Conservation (phyloP, 2,113 vertebrate species). For the Bubo bubo region DNA sequence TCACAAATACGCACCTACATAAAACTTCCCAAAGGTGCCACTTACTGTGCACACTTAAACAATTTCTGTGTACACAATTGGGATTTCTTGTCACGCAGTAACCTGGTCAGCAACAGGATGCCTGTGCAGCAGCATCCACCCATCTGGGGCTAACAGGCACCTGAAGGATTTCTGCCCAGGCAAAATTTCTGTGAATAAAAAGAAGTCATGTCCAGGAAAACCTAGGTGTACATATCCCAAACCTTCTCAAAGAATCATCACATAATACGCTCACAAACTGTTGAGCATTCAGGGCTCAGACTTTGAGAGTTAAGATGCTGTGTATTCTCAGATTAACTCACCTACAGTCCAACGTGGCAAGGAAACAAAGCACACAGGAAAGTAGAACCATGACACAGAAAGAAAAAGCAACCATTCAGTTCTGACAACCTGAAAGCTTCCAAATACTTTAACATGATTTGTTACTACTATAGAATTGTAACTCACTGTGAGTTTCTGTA, state of each 20-base stretch:
- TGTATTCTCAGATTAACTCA: not conserved
- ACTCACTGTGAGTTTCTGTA: not conserved
- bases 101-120: not conserved
- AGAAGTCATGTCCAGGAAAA: not conserved
- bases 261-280: not conserved
- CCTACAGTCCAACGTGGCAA: not conserved
- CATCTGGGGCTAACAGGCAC: not conserved
- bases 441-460: not conserved
- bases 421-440: not conserved
- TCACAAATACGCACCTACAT: not conserved
- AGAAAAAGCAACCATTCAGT: not conserved
- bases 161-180: not conserved
- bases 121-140: not conserved
- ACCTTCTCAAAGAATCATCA: not conserved
- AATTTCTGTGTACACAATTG: not conserved
- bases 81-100: not conserved
- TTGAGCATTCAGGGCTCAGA: not conserved
- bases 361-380: not conserved
- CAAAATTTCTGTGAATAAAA: not conserved
- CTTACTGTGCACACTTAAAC: not conserved
- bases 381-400: not conserved
- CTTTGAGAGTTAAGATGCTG: not conserved
- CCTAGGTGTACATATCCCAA: not conserved
- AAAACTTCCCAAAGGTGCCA: not conserved
- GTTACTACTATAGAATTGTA: not conserved